Evolutionary conservation across 2,113 vertebrate species (phyloP), one percentile per base, ranked within the genome.

Genomic region (Stegostoma tigrinum): DNA sequence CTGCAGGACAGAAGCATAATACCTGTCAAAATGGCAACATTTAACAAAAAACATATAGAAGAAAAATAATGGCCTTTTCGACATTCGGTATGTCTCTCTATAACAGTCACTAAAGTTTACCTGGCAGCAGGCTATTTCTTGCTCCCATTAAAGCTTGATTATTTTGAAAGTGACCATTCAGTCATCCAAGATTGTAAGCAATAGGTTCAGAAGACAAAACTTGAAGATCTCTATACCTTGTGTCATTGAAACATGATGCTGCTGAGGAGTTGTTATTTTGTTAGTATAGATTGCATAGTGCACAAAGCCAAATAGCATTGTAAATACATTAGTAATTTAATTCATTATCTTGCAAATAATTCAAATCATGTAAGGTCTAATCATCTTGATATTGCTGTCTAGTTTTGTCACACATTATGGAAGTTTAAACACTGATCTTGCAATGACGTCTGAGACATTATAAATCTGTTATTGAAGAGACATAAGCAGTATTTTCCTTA

Each of bases 31-130:
- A 94, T 94, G n/a, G 34, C 64, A 94, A 94, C 45, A 68, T 67
- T 94, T 94, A 68, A 94, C 93, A 90, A 90, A 90, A 61, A 64
- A 70, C 38, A 94, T 23, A 94, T 67, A 30, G 93, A 90, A 30
- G 30, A 90, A 61, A 90, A 83, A 64, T n/a, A 67, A 68, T 42
- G 42, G 14, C 45, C 38, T 24, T 68, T 94, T 66, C 70, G 68
- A 94, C 70, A 45, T 45, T 68, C 66, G 48, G 61, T 68, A 8
- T 61, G 34, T 68, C 38, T 45, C 64, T 70, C 2, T 68, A 45
- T 94, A 10, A 45, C 19, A 68, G n/a, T 67, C 38, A 45, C 27
- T 42, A 70, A 45, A 70, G 66, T 45, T 94, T 30, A 70, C n/a
- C n/a, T 45, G 64, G n/a, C 64, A 70, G 5, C n/a, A 70, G 14